Base-by-base conservation (phyloP, 2,797 vertebrate genomes). In the Brachyrhaphis roseni region DNA sequence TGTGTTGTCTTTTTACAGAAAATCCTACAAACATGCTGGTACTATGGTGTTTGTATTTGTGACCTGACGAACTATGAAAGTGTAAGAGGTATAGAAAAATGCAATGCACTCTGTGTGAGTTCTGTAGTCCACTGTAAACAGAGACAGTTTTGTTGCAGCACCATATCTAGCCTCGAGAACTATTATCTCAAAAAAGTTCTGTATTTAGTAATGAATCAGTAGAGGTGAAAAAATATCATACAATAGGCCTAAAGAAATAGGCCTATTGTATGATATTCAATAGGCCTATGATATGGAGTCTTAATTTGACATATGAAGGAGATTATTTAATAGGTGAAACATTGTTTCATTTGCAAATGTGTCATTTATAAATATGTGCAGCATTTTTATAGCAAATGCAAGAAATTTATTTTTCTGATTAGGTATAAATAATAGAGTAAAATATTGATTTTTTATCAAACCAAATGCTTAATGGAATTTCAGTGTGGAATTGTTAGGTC, bases 81-180 rank as follows among this genome's bases (percentile, higher is more conserved):
- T 26, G 36, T 13, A 20, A 26, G 41, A 70, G 36, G 20, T 23
- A 41, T 26, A 13, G 5, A 5, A 70, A n/a, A 3, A 13, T 43
- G 20, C 66, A 41, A 70, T 2, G 11, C 66, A 41, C 20, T 13
- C 34, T 91, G 89, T 87, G 86, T 91, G 86, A 90, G 89, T 84
- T 91, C 90, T 80, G 78, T 86, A 88, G 91, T 93, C 87, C 86
- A 89, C 82, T 84, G 87, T 86, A 91, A 89, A 93, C 80, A 91
- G 88, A 89, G 87, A 87, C 81, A 90, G 85, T 91, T 91, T 83
- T 93, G 90, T 94, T 91, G 87, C 87, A 90, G 86, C 92, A 91
- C 92, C 89, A 82, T 78, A 88, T 91, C 2, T 3, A 53, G 3
- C 1, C 2, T 53, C 2, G 0, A 53, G 51, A 26, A 4, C 20